Percentiles rank a stretch among this genome's conserved stretches.
Evolutionary conservation across 2,113 vertebrate species (phyloP).

Genomic region (Corythornis madagascariensis): DNA sequence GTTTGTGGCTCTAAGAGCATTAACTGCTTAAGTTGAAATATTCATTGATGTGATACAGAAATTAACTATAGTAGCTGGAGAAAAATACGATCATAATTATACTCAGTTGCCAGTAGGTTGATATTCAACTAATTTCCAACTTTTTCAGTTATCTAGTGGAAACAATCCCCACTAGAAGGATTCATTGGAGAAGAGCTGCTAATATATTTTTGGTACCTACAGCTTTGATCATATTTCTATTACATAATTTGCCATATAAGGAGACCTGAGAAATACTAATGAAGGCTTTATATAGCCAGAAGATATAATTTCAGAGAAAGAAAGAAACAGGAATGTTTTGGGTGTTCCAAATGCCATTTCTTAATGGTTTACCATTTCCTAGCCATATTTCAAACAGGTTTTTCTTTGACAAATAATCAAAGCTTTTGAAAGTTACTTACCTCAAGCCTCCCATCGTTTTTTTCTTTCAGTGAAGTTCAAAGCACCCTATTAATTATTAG

Average conservation of each 20-base stretch:
- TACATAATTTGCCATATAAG: constrained; percentile 56
- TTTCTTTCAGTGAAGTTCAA: constrained; percentile 57
- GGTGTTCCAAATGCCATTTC: constrained; percentile 24
- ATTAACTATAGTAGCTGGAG: background rate
- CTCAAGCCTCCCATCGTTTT: constrained; percentile 24
- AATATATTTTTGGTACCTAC: constrained; percentile 27
- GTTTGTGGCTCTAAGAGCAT: background rate
- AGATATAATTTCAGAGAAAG: constrained; percentile 45
- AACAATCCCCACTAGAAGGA: constrained; percentile 37
- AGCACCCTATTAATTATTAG: constrained; percentile 64
- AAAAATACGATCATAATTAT: background rate
- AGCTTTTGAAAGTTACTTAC: constrained; percentile 64
- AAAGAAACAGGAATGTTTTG: background rate
- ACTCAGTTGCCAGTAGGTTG: background rate
- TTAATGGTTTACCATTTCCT: constrained; percentile 45
- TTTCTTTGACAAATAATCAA: constrained; percentile 63
- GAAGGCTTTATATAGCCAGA: constrained; percentile 46
- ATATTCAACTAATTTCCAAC: background rate
- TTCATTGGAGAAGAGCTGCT: background rate
- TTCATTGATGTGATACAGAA: background rate
- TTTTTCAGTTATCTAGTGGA: background rate
- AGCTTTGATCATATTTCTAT: constrained; percentile 57
- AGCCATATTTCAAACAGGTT: constrained; percentile 25
- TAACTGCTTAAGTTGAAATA: background rate
- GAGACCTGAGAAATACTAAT: constrained; percentile 45